These are phyloP conservation scores for Eledone cirrhosa DNA, from an alignment of 2,888 invertebrate species.

Conservation along the genomic window DNA sequence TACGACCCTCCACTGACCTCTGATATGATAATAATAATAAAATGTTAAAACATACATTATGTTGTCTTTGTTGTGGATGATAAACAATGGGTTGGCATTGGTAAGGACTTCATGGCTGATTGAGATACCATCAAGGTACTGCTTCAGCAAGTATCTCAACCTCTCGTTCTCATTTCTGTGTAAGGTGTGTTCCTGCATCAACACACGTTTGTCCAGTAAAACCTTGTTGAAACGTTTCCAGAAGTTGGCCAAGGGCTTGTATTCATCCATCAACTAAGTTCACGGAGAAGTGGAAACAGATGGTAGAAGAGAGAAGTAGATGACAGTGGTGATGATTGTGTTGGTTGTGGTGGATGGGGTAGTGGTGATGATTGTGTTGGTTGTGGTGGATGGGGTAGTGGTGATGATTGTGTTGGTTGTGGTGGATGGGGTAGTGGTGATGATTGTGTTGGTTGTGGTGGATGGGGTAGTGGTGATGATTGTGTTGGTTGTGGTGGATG, in stretches of 20 bases:
- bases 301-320: too few relatives aligned
- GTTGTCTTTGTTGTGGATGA: slow-evolving; percentile 66
- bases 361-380: too few relatives aligned
- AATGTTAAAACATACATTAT: slow-evolving; percentile 58
- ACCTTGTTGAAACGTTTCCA: slow-evolving; percentile 74
- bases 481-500: too few relatives aligned
- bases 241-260: slow-evolving; percentile 74
- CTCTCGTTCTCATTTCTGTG: slow-evolving; percentile 73
- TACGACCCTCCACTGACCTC: not conserved
- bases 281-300: not conserved
- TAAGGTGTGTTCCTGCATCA: slow-evolving; percentile 66
- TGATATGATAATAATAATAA: not conserved
- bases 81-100: slow-evolving; percentile 66
- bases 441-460: too few relatives aligned
- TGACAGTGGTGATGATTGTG: too few relatives aligned
- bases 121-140: slow-evolving; percentile 67
- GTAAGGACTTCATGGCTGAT: slow-evolving; percentile 67
- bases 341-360: too few relatives aligned
- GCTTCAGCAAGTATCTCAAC: slow-evolving; percentile 65
- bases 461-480: too few relatives aligned
- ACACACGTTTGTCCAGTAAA: slow-evolving; percentile 70
- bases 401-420: too few relatives aligned
- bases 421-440: too few relatives aligned
- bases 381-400: too few relatives aligned
- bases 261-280: slow-evolving; percentile 66